Base-by-base conservation (phyloP, 2,888 invertebrate genomes). In the Stenodera caucasica region DNA sequence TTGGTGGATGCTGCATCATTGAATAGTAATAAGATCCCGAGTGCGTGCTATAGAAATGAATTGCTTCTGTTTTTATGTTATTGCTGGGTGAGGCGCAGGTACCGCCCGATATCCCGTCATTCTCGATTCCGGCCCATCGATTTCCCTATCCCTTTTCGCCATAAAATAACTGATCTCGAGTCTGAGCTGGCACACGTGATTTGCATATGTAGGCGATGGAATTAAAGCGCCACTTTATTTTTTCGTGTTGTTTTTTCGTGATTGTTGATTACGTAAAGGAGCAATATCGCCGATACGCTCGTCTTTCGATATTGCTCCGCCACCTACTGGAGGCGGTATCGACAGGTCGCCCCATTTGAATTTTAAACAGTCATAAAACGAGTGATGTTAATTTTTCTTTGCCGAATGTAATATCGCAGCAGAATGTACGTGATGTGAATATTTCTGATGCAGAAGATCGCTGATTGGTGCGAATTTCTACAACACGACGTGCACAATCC, bases 321-420 rank as follows among this genome's bases (percentile, higher is more conserved):
- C 67, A 60, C 63, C 67, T 61, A 61, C 60, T 58, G 63, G 57
- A 65, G 62, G 62, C 62, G 57, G 60, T 67, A 66, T 70, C 71
- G 67, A 65, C 67, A 66, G 65, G 67, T 67, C 67, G 58, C 65
- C 65, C 67, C 66, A 66, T 66, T 68, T 68, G 72, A 72, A 72
- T 72, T 72, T 70, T 80, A 81, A 81, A 72, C 79, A 81, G 80
- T 80, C 80, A 80, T 81, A 81, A 81, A 81, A 78, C 78, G 77
- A 75, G 72, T 75, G 79, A 80, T 80, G 81, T 80, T 81, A 80
- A 80, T 80, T 81, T 80, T 80, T 81, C 77, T 70, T 72, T 73
- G 72, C 72, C 77, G 76, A 76, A 76, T 77, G 79, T 79, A 79
- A 79, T 78, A 79, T 79, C 26, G 26, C 26, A 26, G 26, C 26